Evolutionary conservation across 1,140 invertebrate genomes (phyloP), one percentile per base, ranked within the genome.

Genomic region (Drosophila pallidifrons): DNA sequence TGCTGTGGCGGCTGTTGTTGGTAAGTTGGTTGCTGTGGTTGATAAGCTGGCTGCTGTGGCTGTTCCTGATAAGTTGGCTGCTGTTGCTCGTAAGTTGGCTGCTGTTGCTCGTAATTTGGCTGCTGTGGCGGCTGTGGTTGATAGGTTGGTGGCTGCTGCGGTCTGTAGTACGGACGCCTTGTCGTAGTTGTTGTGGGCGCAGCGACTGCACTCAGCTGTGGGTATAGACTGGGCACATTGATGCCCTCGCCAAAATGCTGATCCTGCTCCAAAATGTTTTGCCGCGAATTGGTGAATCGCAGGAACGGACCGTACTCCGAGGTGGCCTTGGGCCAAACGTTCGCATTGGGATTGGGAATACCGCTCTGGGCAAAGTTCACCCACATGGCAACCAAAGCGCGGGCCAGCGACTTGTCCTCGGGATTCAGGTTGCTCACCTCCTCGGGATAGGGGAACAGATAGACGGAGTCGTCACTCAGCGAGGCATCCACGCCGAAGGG

Each of bases 391-490:
- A 87, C 80, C 20, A 92, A 30, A 0, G 78, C 73, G 2, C 80
- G 76, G 10, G 92, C 82, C 5, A 92, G 16, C 0, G 80, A 68
- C n/a, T 75, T 79, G 15, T 92, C 92, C 46, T 61, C 59, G 0
- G 73, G 55, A 75, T 91, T 91, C 3, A 92, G 49, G 1, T 25
- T 20, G 43, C 85, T 83, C 7, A 76, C 72, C 28, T 91, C 81
- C 32, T 30, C 43, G 1, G 92, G 92, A 55, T 92, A 92, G 3
- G 92, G 92, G 13, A 92, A 92, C n/a, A 92, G 47, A 35, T 92
- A 92, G 7, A 92, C 91, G 8, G 82, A 89, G 43, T 92, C 92
- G 46, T 92, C 91, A 55, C 92, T 92, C 1, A 92, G 79, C 10
- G 88, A 90, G 7, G 92, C 91, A 49, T 92, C 92, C 38, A 83